Evolutionary conservation across 2,797 vertebrate species (phyloP).

Genomic region (Protosalanx chinensis): DNA sequence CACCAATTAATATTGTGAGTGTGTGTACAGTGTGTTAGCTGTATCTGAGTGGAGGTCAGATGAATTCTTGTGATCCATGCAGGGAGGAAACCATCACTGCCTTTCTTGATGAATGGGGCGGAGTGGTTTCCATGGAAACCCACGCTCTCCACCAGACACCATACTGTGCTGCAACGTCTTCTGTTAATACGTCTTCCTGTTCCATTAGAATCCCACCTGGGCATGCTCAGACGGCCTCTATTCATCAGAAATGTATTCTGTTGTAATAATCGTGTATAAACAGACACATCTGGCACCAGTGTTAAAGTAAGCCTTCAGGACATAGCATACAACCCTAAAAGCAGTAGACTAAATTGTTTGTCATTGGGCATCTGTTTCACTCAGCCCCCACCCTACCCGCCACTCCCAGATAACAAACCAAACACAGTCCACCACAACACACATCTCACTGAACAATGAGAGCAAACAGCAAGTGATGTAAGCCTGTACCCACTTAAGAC

Average conservation of each 20-base stretch:
- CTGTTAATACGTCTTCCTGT: not conserved
- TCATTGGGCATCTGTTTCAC: conserved; percentile 15
- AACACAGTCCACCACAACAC: not conserved
- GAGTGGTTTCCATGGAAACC: conserved; percentile 7
- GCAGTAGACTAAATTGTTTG: conserved; percentile 21
- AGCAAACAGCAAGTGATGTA: not conserved
- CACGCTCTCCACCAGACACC: not conserved
- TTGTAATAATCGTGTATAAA: no score
- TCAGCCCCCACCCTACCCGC: not conserved
- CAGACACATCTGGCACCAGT: no score
- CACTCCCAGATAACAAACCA: conserved; percentile 8
- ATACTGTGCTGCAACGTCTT: not conserved
- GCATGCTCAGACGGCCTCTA: not conserved
- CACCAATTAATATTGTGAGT: no score
- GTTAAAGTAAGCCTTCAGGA: not conserved
- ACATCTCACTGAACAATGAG: not conserved
- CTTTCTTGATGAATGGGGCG: not conserved
- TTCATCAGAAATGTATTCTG: not conserved
- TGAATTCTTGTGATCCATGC: not conserved
- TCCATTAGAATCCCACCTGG: not conserved
- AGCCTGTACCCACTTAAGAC: conserved; percentile 9
- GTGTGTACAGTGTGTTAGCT: not conserved
- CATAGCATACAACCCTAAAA: not conserved
- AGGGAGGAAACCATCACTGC: not conserved
- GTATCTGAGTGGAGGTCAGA: not conserved